Conservation (phyloP, 1,140 invertebrate genomes). For the Octopus sinensis region DNA sequence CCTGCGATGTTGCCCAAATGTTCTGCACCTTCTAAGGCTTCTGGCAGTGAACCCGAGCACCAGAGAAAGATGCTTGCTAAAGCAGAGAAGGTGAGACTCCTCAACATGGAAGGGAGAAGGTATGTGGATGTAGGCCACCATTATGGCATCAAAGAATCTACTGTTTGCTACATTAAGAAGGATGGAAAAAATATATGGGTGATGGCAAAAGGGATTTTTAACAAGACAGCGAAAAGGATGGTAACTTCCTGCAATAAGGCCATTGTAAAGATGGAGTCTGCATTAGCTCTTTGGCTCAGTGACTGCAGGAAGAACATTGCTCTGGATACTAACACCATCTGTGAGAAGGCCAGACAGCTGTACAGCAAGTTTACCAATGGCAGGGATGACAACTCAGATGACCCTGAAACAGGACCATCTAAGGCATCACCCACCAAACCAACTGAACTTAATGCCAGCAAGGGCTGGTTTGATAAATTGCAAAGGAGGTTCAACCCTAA, state of each 20-base stretch:
- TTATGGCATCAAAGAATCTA: not conserved
- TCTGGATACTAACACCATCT: not conserved
- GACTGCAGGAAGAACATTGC: not conserved
- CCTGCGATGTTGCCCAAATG: not conserved
- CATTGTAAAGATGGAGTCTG: slow-evolving; percentile 4
- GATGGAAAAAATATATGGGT: not conserved
- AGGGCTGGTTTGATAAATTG: not conserved
- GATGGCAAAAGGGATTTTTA: not conserved
- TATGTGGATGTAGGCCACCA: not conserved
- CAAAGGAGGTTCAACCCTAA: not conserved
- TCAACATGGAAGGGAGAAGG: slow-evolving; percentile 18
- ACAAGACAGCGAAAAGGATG: slow-evolving; percentile 1
- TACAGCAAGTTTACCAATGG: not conserved
- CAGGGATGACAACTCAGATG: not conserved
- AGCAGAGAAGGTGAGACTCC: not conserved
- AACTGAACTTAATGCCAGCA: not conserved
- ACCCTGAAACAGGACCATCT: not conserved
- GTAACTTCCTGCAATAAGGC: slow-evolving; percentile 7
- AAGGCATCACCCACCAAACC: not conserved
- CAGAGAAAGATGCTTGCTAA: not conserved
- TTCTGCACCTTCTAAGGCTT: not conserved
- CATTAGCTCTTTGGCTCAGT: not conserved
- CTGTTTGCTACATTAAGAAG: not conserved
- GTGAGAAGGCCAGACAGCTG: slow-evolving; percentile 1
- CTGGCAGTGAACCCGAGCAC: not conserved